Evolutionary conservation across 2,888 invertebrate genomes (phyloP), one percentile per base, ranked within the genome.

Genomic region (Litoditis marina): DNA sequence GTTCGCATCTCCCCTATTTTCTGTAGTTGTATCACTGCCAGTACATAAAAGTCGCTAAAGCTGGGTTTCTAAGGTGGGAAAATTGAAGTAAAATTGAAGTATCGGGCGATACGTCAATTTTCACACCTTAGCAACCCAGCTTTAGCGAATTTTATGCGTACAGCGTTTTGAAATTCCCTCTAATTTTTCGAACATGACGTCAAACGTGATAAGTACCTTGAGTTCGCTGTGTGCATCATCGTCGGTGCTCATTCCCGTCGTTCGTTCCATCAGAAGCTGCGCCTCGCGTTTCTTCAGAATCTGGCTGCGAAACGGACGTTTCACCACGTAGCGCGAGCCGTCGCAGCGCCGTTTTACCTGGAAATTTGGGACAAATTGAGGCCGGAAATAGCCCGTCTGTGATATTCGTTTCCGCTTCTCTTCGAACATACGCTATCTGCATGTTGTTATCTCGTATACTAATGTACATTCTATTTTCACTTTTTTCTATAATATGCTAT

Each of bases 221-320:
- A 90, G 85, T 81, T 90, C 90, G 16, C 90, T 90, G 83, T 89
- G 87, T 25, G 90, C 89, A 76, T 91, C 90, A 76, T 91, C 90
- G 81, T 91, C 90, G 0, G 89, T 89, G 0, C 89, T 89, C 59
- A 89, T 86, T 1, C 88, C 88, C 50, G 87, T 87, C 50, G 87
- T 87, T 19, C 90, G 85, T 79, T 90, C 89, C 74, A 89, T 88
- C 32, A 87, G 87, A 65, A 90, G 86, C 77, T 88, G 88, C 63
- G 88, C 85, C 2, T 89, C 89, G 47, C 90, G 84, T 74, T 89
- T 89, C 73, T 88, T 88, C 53, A 89, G 53, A 54, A 73, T 66
- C 59, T 76, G 74, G 31, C 89, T 85, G 0, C 79, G 62, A 25
- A 89, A 87, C 19, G 90, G 90, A 34, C 90, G 84, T 47, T 89